These are phyloP conservation scores for Proctacanthus coquilletti DNA, from an alignment of 1,140 invertebrate genomes.

Conservation along the genomic window DNA sequence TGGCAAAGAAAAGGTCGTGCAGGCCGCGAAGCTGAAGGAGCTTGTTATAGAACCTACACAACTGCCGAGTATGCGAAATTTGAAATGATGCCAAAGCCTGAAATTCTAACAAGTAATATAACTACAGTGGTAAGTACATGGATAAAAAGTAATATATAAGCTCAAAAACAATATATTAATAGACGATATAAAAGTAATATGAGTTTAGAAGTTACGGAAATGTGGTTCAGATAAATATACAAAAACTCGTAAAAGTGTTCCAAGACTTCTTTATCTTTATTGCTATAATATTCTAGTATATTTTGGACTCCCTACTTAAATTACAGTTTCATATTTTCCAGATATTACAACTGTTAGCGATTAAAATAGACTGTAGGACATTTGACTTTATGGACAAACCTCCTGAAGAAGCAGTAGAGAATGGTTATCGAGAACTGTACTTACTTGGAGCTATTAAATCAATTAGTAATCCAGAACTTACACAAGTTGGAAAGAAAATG, in stretches of 20 bases:
- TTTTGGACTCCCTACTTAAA: background rate
- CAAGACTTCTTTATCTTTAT: too few species aligned
- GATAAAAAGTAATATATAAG: background rate
- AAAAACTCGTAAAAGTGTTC: too few species aligned
- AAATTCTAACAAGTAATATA: constrained; percentile 53
- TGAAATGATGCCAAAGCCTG: constrained; percentile 56
- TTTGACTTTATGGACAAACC: constrained; percentile 92
- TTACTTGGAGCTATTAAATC: constrained; percentile 58
- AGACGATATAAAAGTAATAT: too few species aligned
- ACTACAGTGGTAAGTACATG: constrained; percentile 16
- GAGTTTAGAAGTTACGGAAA: too few species aligned
- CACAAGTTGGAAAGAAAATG: constrained; percentile 70
- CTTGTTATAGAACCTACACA: constrained; percentile 73
- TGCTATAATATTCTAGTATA: too few species aligned
- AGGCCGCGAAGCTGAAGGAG: constrained; percentile 68
- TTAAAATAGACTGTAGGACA: constrained; percentile 61
- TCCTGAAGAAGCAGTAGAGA: constrained; percentile 46
- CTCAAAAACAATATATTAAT: background rate
- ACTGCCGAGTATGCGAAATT: constrained; percentile 42
- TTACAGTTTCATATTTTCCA: constrained; percentile 16
- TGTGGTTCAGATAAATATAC: too few species aligned
- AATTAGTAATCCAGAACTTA: constrained; percentile 36
- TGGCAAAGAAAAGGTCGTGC: constrained; percentile 84
- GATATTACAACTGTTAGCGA: constrained; percentile 65
- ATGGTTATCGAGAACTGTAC: constrained; percentile 52